phyloP scores from a whole-genome alignment of 2,113 vertebrate genomes.

The Malurus elegans region DNA sequence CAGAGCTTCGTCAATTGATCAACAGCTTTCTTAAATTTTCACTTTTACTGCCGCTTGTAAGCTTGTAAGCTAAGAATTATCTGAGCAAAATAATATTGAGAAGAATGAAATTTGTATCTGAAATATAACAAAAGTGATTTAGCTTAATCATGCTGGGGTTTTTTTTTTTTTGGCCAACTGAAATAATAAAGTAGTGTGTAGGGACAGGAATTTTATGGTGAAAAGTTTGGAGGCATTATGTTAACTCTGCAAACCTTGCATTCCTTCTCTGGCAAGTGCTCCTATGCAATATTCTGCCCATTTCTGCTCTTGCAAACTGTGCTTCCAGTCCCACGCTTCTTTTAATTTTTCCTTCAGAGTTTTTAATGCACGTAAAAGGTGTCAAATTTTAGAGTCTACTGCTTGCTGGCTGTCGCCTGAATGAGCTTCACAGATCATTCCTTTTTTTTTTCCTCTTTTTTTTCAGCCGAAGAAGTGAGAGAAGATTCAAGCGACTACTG shows the following conservation, averaged over 20 bases:
- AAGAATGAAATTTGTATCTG: neutral
- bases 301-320: neutral
- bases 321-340: neutral
- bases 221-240: neutral
- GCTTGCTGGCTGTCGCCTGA: neutral
- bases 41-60: neutral
- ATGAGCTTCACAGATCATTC: neutral
- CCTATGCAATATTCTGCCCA: neutral
- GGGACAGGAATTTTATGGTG: neutral
- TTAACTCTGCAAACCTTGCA: neutral
- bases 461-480: neutral
- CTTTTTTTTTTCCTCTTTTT: neutral
- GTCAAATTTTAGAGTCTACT: neutral
- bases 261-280: neutral
- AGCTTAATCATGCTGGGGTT: neutral
- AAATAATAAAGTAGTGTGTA: neutral
- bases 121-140: neutral
- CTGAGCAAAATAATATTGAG: neutral
- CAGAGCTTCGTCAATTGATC: neutral
- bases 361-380: neutral
- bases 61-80: neutral
- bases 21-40: neutral
- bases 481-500: neutral
- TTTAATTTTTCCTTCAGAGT: neutral
- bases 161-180: neutral